Evolutionary conservation across 2,113 vertebrate genomes (phyloP), one percentile per base, ranked within the genome.

Genomic region (Thinocorus orbignyianus): DNA sequence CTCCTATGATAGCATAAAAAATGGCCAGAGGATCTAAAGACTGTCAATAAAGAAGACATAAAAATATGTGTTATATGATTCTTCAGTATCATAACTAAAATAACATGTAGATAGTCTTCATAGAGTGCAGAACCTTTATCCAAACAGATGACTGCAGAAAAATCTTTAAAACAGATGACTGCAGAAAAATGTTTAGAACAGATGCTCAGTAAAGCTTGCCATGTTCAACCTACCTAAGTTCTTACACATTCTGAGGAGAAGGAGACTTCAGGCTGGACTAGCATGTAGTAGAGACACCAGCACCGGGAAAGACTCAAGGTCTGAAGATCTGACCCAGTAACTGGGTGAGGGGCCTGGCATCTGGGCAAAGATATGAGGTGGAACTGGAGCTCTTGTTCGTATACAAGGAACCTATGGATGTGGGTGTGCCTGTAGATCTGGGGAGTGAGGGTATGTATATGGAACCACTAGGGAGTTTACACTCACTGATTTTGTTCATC

Each of bases 361-460:
- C 12, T 46, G 8, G 26, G 9, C 5, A 70, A 46, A 44, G 49
- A 8, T 13, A 4, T 48, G 23, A 31, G 11, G n/a, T 41, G 18
- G 10, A 35, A n/a, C 74, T 74, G 44, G 35, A 39, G 9, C 31
- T 33, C 2, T 3, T 55, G 37, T 35, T 49, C 22, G 42, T 10
- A 28, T 5, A 23, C 20, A 35, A 37, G 20, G 35, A 33, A 74
- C 13, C 11, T 22, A 17, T 5, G 9, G 17, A n/a, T 33, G n/a
- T 48, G 14, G 3, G 13, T 41, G 41, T 41, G 30, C 8, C 61
- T 57, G 13, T 37, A 66, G 51, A 33, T 52, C n/a, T 8, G 3
- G 31, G 44, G 26, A 30, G 17, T 30, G 16, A 39, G 3, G 6
- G 7, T 26, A 15, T 33, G 28, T 2, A 0, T 16, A 3, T 1